A percentile compares a stretch with the other conserved stretches of the same genome.
Conservation (phyloP, 1,140 invertebrate species). For the Drosophila ironensis region DNA sequence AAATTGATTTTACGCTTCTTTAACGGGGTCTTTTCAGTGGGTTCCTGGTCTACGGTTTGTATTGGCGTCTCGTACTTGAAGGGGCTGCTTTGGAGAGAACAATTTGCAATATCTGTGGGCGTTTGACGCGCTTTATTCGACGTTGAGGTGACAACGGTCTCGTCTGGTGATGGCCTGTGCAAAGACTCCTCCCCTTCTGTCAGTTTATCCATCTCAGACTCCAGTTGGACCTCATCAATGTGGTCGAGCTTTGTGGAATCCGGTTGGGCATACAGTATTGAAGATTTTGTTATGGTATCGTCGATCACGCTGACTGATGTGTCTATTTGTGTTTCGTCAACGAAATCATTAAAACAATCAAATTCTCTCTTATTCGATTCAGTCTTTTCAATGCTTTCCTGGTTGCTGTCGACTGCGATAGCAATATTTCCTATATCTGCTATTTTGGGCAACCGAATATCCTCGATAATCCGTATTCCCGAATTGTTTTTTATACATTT, state of each 20-base stretch:
- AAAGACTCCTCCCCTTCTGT: background rate
- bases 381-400: too few relatives aligned
- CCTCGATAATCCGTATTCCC: constrained; percentile 51
- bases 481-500: background rate
- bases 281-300: background rate
- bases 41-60: background rate
- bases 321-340: too few relatives aligned
- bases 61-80: background rate
- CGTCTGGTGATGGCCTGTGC: constrained; percentile 32
- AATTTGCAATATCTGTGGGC: constrained; percentile 25
- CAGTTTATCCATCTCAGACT: constrained; percentile 9
- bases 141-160: constrained; percentile 57
- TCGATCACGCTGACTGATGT: background rate
- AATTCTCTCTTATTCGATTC: background rate
- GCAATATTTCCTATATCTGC: constrained; percentile 55
- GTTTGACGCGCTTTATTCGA: constrained; percentile 35
- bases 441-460: constrained; percentile 47
- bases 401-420: constrained; percentile 36
- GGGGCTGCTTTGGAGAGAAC: constrained; percentile 24
- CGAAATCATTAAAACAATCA: too few relatives aligned
- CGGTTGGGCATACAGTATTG: constrained; percentile 52
- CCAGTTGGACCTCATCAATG: constrained; percentile 28
- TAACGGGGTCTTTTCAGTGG: constrained; percentile 11
- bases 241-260: constrained; percentile 62
- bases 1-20: constrained; percentile 38